These are phyloP conservation scores for Drosophila mayaguana DNA, from an alignment of 2,888 invertebrate genomes.

Conservation along the genomic window DNA sequence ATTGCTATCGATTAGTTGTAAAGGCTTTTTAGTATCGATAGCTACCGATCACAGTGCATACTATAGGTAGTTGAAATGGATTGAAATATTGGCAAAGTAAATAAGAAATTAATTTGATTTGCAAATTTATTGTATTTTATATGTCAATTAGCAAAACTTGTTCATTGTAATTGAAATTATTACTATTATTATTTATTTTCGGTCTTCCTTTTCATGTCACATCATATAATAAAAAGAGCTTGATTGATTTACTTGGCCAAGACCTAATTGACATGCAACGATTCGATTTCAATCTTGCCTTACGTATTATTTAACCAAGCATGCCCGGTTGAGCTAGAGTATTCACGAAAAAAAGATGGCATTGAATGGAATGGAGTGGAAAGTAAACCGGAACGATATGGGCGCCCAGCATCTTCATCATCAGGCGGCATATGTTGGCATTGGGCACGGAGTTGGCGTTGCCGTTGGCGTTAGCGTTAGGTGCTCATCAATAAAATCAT, in stretches of 20 bases:
- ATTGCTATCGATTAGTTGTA: background rate
- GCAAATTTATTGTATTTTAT: too few species aligned
- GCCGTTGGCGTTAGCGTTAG: conserved; percentile 32
- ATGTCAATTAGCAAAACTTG: too few species aligned
- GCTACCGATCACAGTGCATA: background rate
- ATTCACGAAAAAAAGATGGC: conserved; percentile 4
- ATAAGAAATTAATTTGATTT: too few species aligned
- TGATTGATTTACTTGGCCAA: too few species aligned
- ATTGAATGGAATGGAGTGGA: conserved; percentile 13
- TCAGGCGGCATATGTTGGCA: conserved; percentile 77
- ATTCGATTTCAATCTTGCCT: background rate
- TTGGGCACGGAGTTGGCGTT: conserved; percentile 33
- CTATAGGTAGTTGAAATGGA: too few species aligned
- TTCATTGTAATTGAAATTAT: too few species aligned
- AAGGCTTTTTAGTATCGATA: background rate
- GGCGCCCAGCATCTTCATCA: conserved; percentile 70
- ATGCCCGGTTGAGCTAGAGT: background rate
- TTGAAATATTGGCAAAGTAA: too few species aligned
- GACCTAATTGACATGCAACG: background rate
- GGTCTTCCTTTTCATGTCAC: background rate
- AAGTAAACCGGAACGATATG: conserved; percentile 49
- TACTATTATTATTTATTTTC: background rate
- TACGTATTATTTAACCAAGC: background rate
- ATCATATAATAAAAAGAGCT: too few species aligned
- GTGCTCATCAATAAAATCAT: conserved; percentile 85